A percentile compares a stretch with the other conserved stretches of the same genome.
phyloP scores from a whole-genome alignment of 35 echinoderm and acorn worm genomes.

The Apostichopus japonicus region DNA sequence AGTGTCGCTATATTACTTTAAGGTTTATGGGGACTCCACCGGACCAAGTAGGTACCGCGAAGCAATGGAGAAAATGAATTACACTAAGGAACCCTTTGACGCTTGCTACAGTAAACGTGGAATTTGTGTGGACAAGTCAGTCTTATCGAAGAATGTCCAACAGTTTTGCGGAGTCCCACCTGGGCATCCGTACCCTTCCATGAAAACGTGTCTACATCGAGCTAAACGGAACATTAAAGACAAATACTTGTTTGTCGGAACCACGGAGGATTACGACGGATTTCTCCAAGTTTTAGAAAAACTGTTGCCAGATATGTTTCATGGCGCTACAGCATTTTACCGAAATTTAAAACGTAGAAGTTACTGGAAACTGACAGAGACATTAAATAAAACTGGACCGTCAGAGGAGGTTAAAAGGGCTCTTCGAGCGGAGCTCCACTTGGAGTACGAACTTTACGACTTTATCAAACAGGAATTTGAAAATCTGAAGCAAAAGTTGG shows the following conservation, averaged over 20 bases:
- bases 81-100: slow-evolving; percentile 19
- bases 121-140: slow-evolving; percentile 2
- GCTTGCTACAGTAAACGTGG: not conserved
- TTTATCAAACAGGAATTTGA: slow-evolving; percentile 31
- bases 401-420: not conserved
- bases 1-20: slow-evolving; percentile 45
- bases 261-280: slow-evolving; percentile 18
- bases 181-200: not conserved
- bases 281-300: slow-evolving; percentile 24
- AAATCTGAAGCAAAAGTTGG: not conserved
- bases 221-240: slow-evolving; percentile 3
- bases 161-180: slow-evolving; percentile 8
- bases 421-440: not conserved
- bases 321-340: not conserved
- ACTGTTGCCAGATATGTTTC: slow-evolving; percentile 21
- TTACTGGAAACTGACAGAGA: not conserved
- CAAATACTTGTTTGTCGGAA: slow-evolving; percentile 18
- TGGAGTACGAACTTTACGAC: slow-evolving; percentile 24
- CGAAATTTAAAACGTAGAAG: not conserved
- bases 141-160: not conserved
- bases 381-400: not conserved
- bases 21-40: slow-evolving; percentile 27
- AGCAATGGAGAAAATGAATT: slow-evolving; percentile 28
- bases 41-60: not conserved
- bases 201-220: not conserved